Percentiles rank a stretch among this genome's conserved stretches.
phyloP scores from a whole-genome alignment of 2,113 vertebrate genomes.

The Leuciscus idus region DNA sequence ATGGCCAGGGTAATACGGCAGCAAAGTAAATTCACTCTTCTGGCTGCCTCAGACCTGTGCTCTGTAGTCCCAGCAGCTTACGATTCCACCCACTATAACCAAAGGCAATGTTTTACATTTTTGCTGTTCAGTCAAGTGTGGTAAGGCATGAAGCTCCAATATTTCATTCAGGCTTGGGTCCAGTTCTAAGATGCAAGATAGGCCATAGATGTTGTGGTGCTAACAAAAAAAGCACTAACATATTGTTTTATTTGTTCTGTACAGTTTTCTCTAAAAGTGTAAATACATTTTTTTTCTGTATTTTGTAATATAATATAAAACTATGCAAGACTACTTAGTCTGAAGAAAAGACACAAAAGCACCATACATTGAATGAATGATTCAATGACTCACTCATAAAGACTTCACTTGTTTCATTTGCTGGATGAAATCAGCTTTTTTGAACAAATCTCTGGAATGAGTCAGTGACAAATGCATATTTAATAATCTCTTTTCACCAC shows the following conservation, averaged over 20 bases:
- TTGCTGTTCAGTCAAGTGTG: not conserved
- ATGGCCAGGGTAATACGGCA: not conserved
- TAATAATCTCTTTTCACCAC: too few relatives aligned
- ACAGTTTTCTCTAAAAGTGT: too few relatives aligned
- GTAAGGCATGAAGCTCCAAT: not conserved
- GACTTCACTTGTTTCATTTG: too few relatives aligned
- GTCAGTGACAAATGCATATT: too few relatives aligned
- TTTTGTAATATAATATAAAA: not conserved
- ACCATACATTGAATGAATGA: not conserved
- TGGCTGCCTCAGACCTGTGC: not conserved
- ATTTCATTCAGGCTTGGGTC: not conserved
- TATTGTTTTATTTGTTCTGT: not conserved
- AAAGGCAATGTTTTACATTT: conserved; percentile 12
- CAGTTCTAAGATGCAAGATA: not conserved
- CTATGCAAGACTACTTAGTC: not conserved
- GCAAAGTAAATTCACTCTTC: not conserved
- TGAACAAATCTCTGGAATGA: too few relatives aligned
- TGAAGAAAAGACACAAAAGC: not conserved
- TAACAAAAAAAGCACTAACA: not conserved
- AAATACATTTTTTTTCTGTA: not conserved
- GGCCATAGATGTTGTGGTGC: not conserved
- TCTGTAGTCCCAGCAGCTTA: not conserved
- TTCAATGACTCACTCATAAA: too few relatives aligned
- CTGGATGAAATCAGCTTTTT: too few relatives aligned
- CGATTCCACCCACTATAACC: not conserved